A percentile compares a stretch with the other conserved stretches of the same genome.
These are phyloP conservation scores for Rafetus swinhoei DNA, from an alignment of 2,113 vertebrate genomes.

Conservation along the genomic window DNA sequence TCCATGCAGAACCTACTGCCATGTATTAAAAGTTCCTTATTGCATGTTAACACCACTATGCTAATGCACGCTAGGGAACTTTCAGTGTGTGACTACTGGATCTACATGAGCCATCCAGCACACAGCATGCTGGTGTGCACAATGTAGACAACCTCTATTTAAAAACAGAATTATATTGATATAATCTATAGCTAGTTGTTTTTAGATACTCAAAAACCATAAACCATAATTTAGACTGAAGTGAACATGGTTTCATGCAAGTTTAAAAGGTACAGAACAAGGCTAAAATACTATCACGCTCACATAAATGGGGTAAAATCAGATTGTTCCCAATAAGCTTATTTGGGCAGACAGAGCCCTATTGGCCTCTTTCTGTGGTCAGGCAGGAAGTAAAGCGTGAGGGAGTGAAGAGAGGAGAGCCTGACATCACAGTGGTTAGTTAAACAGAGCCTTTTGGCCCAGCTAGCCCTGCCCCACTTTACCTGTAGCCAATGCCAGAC, in stretches of 20 bases:
- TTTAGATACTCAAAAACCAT: constrained; percentile 19
- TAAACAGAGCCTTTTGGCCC: too few relatives aligned
- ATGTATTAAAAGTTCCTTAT: not conserved
- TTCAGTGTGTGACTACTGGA: not conserved
- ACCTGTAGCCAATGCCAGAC: too few relatives aligned
- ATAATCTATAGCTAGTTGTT: constrained; percentile 37
- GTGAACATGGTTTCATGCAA: constrained; percentile 29
- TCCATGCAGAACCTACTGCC: not conserved
- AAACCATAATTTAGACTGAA: constrained; percentile 34
- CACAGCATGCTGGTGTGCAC: not conserved
- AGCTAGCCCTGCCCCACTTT: too few relatives aligned
- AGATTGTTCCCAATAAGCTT: not conserved
- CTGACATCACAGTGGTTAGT: too few relatives aligned
- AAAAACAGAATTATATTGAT: constrained; percentile 39
- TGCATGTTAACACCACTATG: not conserved
- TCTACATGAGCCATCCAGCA: not conserved
- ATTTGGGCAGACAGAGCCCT: accelerated
- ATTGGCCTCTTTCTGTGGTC: not conserved
- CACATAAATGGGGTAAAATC: not conserved
- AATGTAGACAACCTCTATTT: not conserved
- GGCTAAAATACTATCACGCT: constrained; percentile 21
- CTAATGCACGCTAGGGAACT: not conserved
- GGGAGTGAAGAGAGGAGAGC: too few relatives aligned
- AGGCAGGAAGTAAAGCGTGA: not conserved
- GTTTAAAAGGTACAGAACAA: constrained; percentile 35